Conservation (phyloP, 2,113 vertebrate species). For the Sardina pilchardus region DNA sequence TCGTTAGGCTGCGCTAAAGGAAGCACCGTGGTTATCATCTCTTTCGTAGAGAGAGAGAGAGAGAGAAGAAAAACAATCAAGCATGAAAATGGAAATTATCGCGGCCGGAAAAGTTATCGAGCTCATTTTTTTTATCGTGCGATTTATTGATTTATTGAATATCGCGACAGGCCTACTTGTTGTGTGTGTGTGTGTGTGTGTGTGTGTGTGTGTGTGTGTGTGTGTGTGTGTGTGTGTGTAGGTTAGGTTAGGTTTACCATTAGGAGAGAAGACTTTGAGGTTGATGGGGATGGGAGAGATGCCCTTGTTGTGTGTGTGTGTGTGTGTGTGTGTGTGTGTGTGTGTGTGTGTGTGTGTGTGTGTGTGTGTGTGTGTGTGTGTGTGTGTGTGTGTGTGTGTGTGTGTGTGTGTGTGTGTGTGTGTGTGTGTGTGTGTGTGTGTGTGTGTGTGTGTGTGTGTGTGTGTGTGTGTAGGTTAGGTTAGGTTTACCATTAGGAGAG, state of each 20-base stretch:
- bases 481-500: constrained; percentile 83
- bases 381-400: neutral
- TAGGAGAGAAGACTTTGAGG: constrained; percentile 88
- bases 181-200: neutral
- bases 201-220: neutral
- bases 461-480: constrained; percentile 14
- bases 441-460: constrained; percentile 23
- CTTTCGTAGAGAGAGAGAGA: no score
- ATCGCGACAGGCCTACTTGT: no score
- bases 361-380: no score
- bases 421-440: neutral
- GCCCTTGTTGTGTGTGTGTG: constrained; percentile 96
- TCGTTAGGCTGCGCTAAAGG: no score
- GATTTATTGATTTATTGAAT: no score
- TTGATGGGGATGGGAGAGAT: constrained; percentile 95
- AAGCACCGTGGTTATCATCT: no score
- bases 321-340: no score
- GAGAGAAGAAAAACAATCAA: no score
- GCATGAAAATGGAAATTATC: no score
- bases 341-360: no score
- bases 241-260: constrained; percentile 80
- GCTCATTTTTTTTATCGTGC: no score
- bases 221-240: constrained; percentile 21
- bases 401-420: neutral
- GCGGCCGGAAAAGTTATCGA: no score